Evolutionary conservation across 2,113 vertebrate genomes (phyloP).

Genomic region (Elgaria multicarinata): DNA sequence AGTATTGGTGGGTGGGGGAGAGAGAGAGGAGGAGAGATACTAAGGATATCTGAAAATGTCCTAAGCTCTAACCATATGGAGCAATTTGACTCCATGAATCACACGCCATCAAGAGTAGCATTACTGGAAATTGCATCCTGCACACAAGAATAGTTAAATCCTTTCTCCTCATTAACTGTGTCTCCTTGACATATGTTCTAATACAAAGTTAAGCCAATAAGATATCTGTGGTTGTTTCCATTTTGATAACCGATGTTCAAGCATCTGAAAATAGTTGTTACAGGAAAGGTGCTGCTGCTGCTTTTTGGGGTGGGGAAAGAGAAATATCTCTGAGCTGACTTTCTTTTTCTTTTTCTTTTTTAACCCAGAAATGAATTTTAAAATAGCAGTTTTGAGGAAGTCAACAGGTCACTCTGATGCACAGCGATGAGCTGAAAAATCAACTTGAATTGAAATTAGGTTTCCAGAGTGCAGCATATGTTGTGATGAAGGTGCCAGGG

Average conservation of each 20-base stretch:
- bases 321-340: neutral
- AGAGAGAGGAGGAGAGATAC: neutral
- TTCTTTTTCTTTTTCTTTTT: neutral
- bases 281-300: fast-evolving
- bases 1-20: neutral
- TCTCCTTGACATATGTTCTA: fast-evolving
- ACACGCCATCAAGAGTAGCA: neutral
- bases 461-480: slow-evolving; percentile 14
- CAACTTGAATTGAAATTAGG: slow-evolving; percentile 30
- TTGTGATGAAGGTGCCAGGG: neutral
- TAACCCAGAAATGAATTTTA: neutral
- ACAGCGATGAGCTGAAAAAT: slow-evolving; percentile 25
- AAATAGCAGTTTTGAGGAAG: slow-evolving; percentile 5
- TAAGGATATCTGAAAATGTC: slow-evolving; percentile 1
- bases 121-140: neutral
- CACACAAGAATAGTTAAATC: neutral
- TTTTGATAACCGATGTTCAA: neutral
- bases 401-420: neutral
- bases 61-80: neutral
- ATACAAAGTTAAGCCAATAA: fast-evolving
- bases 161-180: neutral
- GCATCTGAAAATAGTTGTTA: neutral
- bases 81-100: neutral
- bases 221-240: fast-evolving
- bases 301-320: neutral